These are phyloP conservation scores for Tapirus terrestris DNA, from an alignment of 2,113 vertebrate genomes.

Conservation along the genomic window DNA sequence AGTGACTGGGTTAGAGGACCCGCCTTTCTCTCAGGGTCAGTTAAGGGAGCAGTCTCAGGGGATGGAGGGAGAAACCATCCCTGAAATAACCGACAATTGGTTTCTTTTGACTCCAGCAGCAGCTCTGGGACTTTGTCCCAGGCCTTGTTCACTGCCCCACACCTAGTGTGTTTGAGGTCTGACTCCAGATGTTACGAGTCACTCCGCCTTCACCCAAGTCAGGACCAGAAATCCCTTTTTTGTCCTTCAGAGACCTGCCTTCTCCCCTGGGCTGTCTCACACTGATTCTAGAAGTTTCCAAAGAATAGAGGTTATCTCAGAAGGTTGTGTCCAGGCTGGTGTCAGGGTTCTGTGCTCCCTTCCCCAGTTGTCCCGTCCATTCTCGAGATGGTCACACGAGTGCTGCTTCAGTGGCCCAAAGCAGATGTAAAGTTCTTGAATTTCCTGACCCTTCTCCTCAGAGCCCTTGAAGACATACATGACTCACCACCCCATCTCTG, in stretches of 20 bases:
- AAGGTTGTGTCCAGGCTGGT: not conserved
- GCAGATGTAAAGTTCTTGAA: not conserved
- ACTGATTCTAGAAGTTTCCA: not conserved
- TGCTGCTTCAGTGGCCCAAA: not conserved
- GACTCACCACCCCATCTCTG: no score
- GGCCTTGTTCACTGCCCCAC: not conserved
- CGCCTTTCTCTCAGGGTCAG: no score
- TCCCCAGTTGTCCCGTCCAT: not conserved
- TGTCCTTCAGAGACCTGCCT: not conserved
- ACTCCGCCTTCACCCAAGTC: not conserved
- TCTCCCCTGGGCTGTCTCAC: not conserved
- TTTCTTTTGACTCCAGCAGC: not conserved
- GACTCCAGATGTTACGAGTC: no score
- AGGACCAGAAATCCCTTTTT: not conserved
- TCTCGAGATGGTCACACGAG: not conserved
- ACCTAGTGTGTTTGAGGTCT: no score
- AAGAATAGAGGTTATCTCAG: accelerated
- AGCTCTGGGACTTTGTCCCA: not conserved
- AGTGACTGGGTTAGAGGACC: no score
- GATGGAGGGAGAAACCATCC: not conserved
- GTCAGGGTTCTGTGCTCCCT: not conserved
- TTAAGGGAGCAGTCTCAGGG: no score
- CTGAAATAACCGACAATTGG: not conserved
- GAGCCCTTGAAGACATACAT: not conserved
- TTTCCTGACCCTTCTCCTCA: not conserved